Percentiles rank a stretch among this genome's conserved stretches.
Evolutionary conservation across 30 jellyfish, hydroid and myxozoan genomes (phyloP).

Genomic region (Pseudorhiza aurosa): DNA sequence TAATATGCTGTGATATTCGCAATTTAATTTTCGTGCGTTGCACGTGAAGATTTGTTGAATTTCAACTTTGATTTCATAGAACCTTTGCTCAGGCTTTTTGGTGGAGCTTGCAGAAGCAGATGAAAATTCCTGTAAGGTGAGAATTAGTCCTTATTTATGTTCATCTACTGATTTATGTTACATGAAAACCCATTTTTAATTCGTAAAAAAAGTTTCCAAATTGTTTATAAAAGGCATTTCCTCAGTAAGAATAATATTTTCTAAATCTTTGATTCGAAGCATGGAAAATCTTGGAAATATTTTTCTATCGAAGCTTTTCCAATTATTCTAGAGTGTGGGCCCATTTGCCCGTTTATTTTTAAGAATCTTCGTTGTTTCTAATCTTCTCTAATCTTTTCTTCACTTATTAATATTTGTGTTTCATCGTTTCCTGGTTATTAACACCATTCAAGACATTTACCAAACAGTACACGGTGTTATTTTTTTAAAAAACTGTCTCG

Average conservation of each 20-base stretch:
- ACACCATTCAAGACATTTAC: not conserved
- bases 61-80: slow-evolving; percentile 12
- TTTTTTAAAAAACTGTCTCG: not conserved
- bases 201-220: too few species aligned
- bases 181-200: too few species aligned
- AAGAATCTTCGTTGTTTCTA: not conserved
- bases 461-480: not conserved
- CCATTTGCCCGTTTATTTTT: not conserved
- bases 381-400: too few species aligned
- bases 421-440: not conserved
- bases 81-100: slow-evolving; percentile 74
- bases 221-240: too few species aligned
- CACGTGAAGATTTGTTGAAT: not conserved
- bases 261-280: not conserved
- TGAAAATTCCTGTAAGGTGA: slow-evolving; percentile 39
- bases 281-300: not conserved
- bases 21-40: not conserved
- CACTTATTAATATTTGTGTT: not conserved
- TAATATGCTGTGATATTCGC: too few species aligned
- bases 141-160: not conserved
- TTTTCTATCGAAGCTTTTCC: not conserved
- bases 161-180: too few species aligned
- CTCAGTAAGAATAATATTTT: too few species aligned
- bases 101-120: slow-evolving; percentile 10
- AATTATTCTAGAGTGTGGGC: not conserved